Base-by-base conservation (phyloP, 2,797 vertebrate genomes). In the Acanthurus tractus region DNA sequence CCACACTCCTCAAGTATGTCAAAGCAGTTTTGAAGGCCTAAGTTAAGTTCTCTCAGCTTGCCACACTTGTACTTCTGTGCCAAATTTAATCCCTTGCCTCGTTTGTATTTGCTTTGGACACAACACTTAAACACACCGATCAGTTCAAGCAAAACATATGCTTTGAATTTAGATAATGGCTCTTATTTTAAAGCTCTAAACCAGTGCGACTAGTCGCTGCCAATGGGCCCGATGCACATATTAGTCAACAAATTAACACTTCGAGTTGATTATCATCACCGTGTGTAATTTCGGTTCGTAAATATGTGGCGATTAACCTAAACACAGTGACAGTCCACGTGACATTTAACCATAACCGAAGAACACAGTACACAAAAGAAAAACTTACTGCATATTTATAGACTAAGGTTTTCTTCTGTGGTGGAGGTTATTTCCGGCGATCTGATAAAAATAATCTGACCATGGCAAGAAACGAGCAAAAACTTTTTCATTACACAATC, bases 201-300 rank as follows among this genome's bases (percentile, higher is more conserved):
- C 14, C 59, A 40, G 3, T 34, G 7, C 29, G 29, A 34, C 29
- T 25, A 17, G n/a, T 44, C 14, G 3, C 36, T 2, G 62, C 36
- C 4, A 17, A 0, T 34, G 23, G 72, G 62, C 76, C 82, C 22
- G 55, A 54, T 3, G 57, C 70, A 72, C 70, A 46, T 59, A 58
- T 68, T 62, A 73, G 52, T 57, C 64, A 69, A 57, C 49, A 55
- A 58, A 62, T 83, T 69, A 75, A 78, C 64, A 38, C 40, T 48
- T 52, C 52, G 55, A 59, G 68, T 75, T 63, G 56, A 74, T 70
- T 79, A 57, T 81, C 74, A 73, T 66, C 53, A 29, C 45, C 64
- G 57, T 23, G 58, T 63, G 57, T 63, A 25, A 78, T 83, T 72
- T 53, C 56, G 52, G 18, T n/a, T 44, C 34, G 38, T 40, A 40